Evolutionary conservation across 30 jellyfish, hydroid and myxozoan species (phyloP).

Genomic region (Turritopsis rubra): DNA sequence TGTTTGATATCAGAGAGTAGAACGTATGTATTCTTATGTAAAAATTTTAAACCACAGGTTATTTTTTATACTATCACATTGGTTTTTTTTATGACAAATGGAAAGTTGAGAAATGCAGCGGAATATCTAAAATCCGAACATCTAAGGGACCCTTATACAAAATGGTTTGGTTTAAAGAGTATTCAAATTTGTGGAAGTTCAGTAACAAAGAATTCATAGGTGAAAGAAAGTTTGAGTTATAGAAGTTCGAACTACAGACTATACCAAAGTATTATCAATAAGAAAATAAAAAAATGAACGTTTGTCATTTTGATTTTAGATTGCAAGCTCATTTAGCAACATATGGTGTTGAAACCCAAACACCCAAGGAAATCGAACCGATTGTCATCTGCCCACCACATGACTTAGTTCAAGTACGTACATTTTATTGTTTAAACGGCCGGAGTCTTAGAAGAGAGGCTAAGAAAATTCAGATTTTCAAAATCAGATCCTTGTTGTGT

Average conservation of each 20-base stretch:
- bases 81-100: no score
- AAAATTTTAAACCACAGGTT: not conserved
- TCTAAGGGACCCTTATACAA: no score
- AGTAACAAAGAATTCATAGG: no score
- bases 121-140: no score
- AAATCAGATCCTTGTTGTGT: no score
- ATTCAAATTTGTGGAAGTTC: no score
- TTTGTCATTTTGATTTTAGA: slow-evolving; percentile 21
- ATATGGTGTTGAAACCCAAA: slow-evolving; percentile 93
- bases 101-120: no score
- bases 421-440: not conserved
- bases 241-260: no score
- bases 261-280: not conserved
- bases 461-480: no score
- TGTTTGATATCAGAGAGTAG: slow-evolving; percentile 82
- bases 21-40: slow-evolving; percentile 31
- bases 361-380: slow-evolving; percentile 92
- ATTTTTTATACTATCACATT: not conserved
- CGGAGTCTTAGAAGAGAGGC: not conserved
- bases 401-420: slow-evolving; percentile 71
- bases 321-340: slow-evolving; percentile 88
- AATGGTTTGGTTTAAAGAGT: no score
- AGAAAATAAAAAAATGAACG: not conserved
- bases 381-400: slow-evolving; percentile 74
- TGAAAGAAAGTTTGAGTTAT: no score